These are phyloP conservation scores for Acromyrmex echinatior DNA, from an alignment of 1,140 invertebrate species.

Conservation along the genomic window DNA sequence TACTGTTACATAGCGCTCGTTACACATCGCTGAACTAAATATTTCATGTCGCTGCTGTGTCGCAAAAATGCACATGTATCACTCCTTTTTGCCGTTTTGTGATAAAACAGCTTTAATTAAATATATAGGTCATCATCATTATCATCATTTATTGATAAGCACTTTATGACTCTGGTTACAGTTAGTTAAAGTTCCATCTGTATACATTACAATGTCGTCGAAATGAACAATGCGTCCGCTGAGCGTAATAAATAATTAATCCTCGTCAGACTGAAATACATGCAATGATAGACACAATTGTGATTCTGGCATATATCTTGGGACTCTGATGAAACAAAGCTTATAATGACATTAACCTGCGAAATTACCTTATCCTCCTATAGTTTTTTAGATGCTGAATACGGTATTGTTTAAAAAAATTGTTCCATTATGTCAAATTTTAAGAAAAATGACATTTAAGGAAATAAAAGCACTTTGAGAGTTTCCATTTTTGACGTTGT, in stretches of 20 bases:
- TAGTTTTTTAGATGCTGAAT: no score
- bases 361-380: no score
- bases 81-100: neutral
- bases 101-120: neutral
- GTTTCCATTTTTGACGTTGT: no score
- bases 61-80: neutral
- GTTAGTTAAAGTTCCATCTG: neutral
- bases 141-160: slow-evolving; percentile 15
- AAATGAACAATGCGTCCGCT: neutral
- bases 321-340: neutral
- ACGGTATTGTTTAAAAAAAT: no score
- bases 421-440: no score
- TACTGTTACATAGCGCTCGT: slow-evolving; percentile 27
- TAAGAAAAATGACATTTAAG: no score
- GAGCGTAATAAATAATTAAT: slow-evolving; percentile 29
- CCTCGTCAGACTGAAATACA: neutral
- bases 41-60: neutral
- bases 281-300: neutral
- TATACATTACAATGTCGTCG: neutral
- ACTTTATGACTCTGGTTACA: slow-evolving; percentile 1
- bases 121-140: neutral
- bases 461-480: no score
- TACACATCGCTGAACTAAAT: slow-evolving; percentile 32
- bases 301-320: neutral
- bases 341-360: slow-evolving; percentile 1